phyloP scores from a whole-genome alignment of 1,140 invertebrate genomes.

The Drosophila orosa region DNA sequence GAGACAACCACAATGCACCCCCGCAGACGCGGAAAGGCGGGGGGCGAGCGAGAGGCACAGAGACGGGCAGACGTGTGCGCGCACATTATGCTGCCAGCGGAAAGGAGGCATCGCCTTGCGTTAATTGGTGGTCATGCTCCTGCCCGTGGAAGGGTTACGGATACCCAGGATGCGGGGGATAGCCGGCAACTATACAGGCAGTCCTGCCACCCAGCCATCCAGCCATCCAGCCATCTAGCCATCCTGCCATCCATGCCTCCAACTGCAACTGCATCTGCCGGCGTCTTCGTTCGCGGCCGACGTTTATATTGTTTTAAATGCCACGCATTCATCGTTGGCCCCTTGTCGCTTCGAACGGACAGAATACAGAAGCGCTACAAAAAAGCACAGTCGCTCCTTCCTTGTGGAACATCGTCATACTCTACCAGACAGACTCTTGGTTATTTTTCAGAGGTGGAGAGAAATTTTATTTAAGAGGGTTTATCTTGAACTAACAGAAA shows the following conservation, averaged over 20 bases:
- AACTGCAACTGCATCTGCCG: conserved; percentile 7
- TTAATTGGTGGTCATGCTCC: conserved; percentile 72
- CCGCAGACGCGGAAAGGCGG: conserved; percentile 20
- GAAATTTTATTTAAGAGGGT: no score
- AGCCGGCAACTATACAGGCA: conserved; percentile 9
- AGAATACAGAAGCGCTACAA: conserved; percentile 4
- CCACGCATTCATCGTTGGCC: conserved; percentile 52
- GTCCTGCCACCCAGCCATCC: conserved; percentile 15
- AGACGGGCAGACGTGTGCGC: conserved; percentile 31
- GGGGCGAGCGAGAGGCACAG: conserved; percentile 7
- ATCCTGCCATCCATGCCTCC: conserved; percentile 4
- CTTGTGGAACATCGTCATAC: background rate
- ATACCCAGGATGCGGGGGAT: conserved; percentile 12
- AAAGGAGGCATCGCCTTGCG: conserved; percentile 66
- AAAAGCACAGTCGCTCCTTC: background rate
- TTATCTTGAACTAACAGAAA: no score
- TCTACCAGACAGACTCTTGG: background rate
- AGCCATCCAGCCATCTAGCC: conserved; percentile 9
- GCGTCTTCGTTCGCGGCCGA: conserved; percentile 40
- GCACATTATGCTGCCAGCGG: conserved; percentile 60
- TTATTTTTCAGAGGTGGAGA: no score
- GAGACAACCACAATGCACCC: conserved; percentile 41
- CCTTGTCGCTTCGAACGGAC: conserved; percentile 37
- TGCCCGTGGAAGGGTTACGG: conserved; percentile 22
- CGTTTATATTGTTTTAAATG: conserved; percentile 67